Base-by-base conservation (phyloP, 1,140 invertebrate genomes). In the Scaptomyza montana region DNA sequence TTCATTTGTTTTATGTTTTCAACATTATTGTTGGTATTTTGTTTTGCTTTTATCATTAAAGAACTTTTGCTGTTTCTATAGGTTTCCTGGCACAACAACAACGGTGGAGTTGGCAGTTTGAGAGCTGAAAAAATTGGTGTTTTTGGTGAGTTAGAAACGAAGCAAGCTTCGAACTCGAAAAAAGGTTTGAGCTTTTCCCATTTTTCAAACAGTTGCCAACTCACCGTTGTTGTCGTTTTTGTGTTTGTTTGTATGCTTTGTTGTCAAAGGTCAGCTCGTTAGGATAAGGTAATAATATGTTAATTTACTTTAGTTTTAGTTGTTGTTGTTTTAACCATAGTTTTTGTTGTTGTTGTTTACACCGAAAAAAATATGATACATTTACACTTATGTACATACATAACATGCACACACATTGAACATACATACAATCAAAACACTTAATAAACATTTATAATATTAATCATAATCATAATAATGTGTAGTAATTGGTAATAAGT, bases 361-460 rank as follows among this genome's bases (percentile, higher is more conserved):
- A 87, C 84, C 65, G 46, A 61, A 74, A 67, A 87, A 79, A 77
- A 67, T 74, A 67, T 61, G 51, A 87, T 89, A 87, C 85, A 87
- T 89, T 89, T 87, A 87, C 85, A 87, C 84, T 69, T 87, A 89
- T 84, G 76, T 87, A 78, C 76, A 78, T 67, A 78, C 62, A 76
- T 72, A 72, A 72, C 76, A 71, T 71, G 75, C 77, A 81, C 78
- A 71, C 78, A 84, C 71, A 68, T 64, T 79, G 65, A 80, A 70
- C 75, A 87, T 46, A 82, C 85, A 87, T 79, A 87, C 84, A 89
- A 75, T 54, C 84, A 84, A 70, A 59, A 89, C 77, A 89, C 85
- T 89, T 89, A 86, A 84, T 89, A 73, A 84, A 89, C 79, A 87
- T 87, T 87, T 77, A 89, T 89, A 78, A 75, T 73, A 66, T 66